phyloP scores from a whole-genome alignment of 1,140 invertebrate genomes.

The Ephestia elutella region DNA sequence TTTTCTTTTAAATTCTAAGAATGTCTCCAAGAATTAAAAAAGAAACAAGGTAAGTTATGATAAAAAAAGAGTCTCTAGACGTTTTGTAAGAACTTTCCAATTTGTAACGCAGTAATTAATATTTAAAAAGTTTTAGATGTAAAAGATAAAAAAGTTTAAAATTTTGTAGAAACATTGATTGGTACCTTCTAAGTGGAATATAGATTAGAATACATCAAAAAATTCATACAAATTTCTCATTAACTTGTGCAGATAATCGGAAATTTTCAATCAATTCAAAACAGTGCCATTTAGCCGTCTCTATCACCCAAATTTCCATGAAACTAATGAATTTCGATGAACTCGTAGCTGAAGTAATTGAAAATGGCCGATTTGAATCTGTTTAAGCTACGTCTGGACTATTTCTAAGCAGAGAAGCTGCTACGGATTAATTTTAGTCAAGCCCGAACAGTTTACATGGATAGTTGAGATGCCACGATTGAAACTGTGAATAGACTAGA shows the following conservation, averaged over 20 bases:
- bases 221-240: background rate
- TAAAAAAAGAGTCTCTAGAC: too few species aligned
- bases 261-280: background rate
- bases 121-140: too few species aligned
- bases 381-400: background rate
- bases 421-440: background rate
- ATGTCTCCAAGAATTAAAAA: background rate
- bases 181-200: too few species aligned
- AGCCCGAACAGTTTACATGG: background rate
- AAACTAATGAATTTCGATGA: conserved; percentile 4
- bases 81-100: too few species aligned
- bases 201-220: too few species aligned
- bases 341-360: background rate
- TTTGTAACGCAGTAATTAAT: too few species aligned
- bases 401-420: background rate
- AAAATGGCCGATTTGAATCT: background rate
- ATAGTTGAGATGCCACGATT: background rate
- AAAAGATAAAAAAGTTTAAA: too few species aligned
- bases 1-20: background rate
- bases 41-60: background rate
- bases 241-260: background rate
- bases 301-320: background rate
- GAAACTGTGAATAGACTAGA: background rate
- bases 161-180: too few species aligned
- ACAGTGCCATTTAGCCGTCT: background rate